phyloP scores from a whole-genome alignment of 2,797 vertebrate species.

The Oreortyx pictus region DNA sequence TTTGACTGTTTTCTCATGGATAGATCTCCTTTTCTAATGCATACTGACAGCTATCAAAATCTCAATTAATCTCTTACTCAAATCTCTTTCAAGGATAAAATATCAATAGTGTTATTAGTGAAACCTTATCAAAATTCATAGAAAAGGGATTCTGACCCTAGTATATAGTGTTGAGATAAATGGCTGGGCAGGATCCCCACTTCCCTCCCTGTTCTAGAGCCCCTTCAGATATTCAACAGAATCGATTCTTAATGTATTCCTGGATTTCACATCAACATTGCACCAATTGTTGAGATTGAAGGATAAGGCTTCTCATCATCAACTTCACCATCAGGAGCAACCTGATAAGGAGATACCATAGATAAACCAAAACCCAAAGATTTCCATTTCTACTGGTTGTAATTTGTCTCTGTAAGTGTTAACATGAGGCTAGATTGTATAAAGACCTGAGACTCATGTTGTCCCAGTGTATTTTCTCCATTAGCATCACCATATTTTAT shows the following conservation, averaged over 20 bases:
- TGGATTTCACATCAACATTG: neutral
- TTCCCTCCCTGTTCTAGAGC: neutral
- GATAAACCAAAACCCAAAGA: neutral
- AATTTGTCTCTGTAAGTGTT: neutral
- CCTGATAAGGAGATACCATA: neutral
- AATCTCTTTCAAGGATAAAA: neutral
- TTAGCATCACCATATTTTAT: neutral
- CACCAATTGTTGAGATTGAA: neutral
- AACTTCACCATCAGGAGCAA: neutral
- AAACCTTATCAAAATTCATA: neutral
- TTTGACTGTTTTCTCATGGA: neutral
- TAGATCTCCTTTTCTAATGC: neutral
- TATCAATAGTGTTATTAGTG: neutral
- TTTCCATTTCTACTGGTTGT: neutral
- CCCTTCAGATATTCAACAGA: rapidly evolving
- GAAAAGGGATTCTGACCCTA: neutral
- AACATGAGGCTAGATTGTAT: neutral
- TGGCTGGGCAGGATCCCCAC: neutral
- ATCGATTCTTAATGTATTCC: neutral
- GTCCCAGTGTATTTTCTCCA: neutral
- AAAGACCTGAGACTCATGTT: neutral
- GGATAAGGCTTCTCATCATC: neutral
- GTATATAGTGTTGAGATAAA: neutral
- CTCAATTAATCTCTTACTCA: neutral
- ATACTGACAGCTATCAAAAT: neutral